Conservation (phyloP, 2,797 vertebrate genomes). For the Mastacembelus armatus region DNA sequence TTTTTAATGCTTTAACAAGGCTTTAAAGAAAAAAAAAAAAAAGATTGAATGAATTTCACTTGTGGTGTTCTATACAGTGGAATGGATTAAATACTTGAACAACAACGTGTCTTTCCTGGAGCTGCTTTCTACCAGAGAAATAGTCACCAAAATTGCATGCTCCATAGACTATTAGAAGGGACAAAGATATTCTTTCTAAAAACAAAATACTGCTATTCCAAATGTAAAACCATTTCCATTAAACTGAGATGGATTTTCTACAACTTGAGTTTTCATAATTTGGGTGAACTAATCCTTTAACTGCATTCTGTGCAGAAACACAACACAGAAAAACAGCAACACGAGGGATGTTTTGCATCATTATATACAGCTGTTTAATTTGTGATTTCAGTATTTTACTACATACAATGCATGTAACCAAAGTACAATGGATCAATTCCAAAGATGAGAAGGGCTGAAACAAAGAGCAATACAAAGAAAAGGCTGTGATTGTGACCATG, state of each 20-base stretch:
- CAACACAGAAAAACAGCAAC: slow-evolving; percentile 5
- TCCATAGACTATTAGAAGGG: neutral
- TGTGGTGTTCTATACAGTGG: neutral
- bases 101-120: neutral
- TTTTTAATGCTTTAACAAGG: neutral
- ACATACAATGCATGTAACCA: slow-evolving; percentile 83
- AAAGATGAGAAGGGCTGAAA: slow-evolving; percentile 64
- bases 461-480: slow-evolving; percentile 60
- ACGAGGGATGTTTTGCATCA: slow-evolving; percentile 64
- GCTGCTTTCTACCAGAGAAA: neutral
- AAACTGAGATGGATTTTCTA: too few species aligned
- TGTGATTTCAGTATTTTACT: slow-evolving; percentile 81
- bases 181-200: too few species aligned
- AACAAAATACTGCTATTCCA: too few species aligned
- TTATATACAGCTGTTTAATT: slow-evolving; percentile 87
- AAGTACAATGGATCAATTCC: slow-evolving; percentile 80
- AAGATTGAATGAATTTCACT: neutral
- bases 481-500: slow-evolving; percentile 62
- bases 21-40: neutral
- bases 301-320: neutral
- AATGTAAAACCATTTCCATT: neutral
- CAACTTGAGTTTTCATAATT: neutral
- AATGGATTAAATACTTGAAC: neutral
- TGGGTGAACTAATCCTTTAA: neutral
- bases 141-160: neutral